Conservation (phyloP, 1,140 invertebrate genomes). For the Papilio machaon region DNA sequence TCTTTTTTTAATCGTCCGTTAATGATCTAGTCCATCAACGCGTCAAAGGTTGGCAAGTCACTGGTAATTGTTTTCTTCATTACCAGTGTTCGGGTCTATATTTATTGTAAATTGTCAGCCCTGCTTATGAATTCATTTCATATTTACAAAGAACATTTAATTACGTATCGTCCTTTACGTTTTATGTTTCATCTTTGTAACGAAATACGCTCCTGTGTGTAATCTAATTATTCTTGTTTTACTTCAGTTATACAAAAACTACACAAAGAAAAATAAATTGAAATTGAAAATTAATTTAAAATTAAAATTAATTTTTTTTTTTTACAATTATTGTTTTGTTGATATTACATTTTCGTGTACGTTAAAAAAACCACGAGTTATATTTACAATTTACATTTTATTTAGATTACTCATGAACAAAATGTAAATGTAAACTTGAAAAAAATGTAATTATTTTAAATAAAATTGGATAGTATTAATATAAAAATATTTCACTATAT, state of each 20-base stretch:
- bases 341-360: too few relatives aligned
- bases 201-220: neutral
- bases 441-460: neutral
- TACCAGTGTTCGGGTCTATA: neutral
- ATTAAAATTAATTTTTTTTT: neutral
- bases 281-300: neutral
- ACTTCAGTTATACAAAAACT: neutral
- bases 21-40: neutral
- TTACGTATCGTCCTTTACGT: constrained; percentile 24
- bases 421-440: neutral
- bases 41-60: neutral
- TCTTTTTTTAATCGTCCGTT: too few relatives aligned
- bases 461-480: neutral
- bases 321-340: neutral
- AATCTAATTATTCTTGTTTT: constrained; percentile 1
- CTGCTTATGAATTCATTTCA: constrained; percentile 17
- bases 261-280: neutral
- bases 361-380: too few relatives aligned
- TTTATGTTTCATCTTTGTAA: constrained; percentile 20
- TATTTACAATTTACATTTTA: too few relatives aligned
- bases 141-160: constrained; percentile 29
- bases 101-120: neutral
- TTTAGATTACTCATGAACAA: too few relatives aligned
- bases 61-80: neutral
- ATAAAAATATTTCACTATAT: neutral